Base-by-base conservation (phyloP, 2,797 vertebrate genomes). In the Ambastaia sidthimunki region DNA sequence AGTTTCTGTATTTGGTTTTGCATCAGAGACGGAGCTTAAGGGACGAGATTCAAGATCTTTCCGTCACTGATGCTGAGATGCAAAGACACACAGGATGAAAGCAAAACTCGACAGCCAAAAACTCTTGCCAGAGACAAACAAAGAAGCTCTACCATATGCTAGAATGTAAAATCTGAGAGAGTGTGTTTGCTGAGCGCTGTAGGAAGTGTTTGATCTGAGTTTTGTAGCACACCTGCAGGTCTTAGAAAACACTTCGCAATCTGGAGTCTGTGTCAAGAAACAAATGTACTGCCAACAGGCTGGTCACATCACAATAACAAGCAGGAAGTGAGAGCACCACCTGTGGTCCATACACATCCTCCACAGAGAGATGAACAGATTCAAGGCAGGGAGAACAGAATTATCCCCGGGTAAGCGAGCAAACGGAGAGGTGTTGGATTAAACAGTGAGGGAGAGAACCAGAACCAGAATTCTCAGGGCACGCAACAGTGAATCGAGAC, bases 361-460 rank as follows among this genome's bases (percentile, higher is more conserved):
- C 54, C 13, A 48, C 54, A 59, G 54, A 60, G 65, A 77, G 23
- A 69, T 69, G 54, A 25, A 69, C 7, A 9, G 28, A 63, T n/a
- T 63, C 76, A 57, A 71, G 44, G 10, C 41, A 70, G 76, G 59
- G 37, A 78, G n/a, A 11, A 31, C 37, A 77, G 23, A 34, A 59
- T 28, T 31, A 59, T 68, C 66, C 37, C 23, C 57, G 11, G 21
- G 37, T 23, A 10, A 23, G 15, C n/a, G 31, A 57, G 50, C 63
- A 11, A 1, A 59, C 4, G 0, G 37, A 77, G 37, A 52, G 52
- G 65, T 31, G 74, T 2, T 0, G 67, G 75, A 69, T 60, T 41
- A 31, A 68, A 34, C 41, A 69, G 54, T 37, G 44, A 4, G 55
- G 4, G 37, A 44, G 9, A 19, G 19, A 78, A 71, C 37, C 7